These are phyloP conservation scores for Fragum whitleyi DNA, from an alignment of 2,888 invertebrate genomes.

Conservation along the genomic window DNA sequence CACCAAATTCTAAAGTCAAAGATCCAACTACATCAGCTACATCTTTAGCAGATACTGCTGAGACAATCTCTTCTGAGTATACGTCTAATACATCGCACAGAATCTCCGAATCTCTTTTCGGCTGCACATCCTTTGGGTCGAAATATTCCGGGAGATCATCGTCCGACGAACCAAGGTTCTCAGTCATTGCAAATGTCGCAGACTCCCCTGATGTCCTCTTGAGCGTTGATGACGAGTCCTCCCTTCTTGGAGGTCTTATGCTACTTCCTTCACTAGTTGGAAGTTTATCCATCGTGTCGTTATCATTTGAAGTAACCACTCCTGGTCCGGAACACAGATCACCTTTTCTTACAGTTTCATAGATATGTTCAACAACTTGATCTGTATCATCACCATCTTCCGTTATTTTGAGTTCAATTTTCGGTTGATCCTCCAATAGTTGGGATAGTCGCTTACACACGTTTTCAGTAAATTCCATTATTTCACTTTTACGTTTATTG, in stretches of 20 bases:
- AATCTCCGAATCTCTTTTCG: slow-evolving; percentile 65
- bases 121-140: slow-evolving; percentile 47
- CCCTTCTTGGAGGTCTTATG: slow-evolving; percentile 14
- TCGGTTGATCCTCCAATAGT: slow-evolving; percentile 50
- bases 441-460: slow-evolving; percentile 75
- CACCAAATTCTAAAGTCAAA: neutral
- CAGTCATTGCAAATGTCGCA: slow-evolving; percentile 21
- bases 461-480: slow-evolving; percentile 71
- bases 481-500: slow-evolving; percentile 52
- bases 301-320: neutral
- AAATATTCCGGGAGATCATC: slow-evolving; percentile 62
- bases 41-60: slow-evolving; percentile 22
- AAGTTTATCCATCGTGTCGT: neutral
- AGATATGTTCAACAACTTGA: slow-evolving; percentile 15
- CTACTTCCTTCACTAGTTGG: neutral
- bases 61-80: slow-evolving; percentile 43
- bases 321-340: neutral
- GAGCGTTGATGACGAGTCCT: slow-evolving; percentile 46
- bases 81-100: slow-evolving; percentile 62
- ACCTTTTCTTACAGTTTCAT: slow-evolving; percentile 26
- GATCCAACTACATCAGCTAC: slow-evolving; percentile 22
- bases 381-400: slow-evolving; percentile 25
- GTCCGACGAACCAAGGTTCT: slow-evolving; percentile 36
- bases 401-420: slow-evolving; percentile 53
- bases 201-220: slow-evolving; percentile 56